Evolutionary conservation across 2,888 invertebrate species (phyloP).

Genomic region (Sicus ferrugineus): DNA sequence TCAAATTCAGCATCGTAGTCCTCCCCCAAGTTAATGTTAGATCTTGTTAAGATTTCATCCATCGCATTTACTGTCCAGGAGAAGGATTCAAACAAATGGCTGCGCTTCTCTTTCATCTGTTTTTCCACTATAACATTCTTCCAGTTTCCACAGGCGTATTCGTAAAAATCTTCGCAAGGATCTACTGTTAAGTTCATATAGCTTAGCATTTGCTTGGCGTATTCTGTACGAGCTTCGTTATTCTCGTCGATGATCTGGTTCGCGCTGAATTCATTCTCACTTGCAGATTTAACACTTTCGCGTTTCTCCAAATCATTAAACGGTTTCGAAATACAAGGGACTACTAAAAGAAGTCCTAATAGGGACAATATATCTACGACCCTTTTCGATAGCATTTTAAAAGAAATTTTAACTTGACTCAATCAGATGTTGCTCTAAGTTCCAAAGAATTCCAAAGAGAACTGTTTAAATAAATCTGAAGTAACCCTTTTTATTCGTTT

Average conservation of each 20-base stretch:
- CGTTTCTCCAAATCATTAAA: background rate
- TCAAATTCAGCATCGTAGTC: constrained; percentile 46
- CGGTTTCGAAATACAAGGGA: background rate
- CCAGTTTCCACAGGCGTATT: constrained; percentile 60
- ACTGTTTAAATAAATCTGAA: too few species aligned
- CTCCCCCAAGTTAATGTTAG: background rate
- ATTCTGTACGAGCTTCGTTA: constrained; percentile 42
- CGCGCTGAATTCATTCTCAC: background rate
- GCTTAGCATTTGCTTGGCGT: constrained; percentile 51
- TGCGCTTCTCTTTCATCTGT: constrained; percentile 48
- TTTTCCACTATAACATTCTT: constrained; percentile 47
- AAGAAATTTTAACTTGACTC: too few species aligned
- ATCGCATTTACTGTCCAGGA: constrained; percentile 47
- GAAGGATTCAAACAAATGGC: constrained; percentile 51
- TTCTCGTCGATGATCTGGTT: constrained; percentile 32
- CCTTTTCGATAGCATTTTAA: background rate
- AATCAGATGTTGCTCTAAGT: too few species aligned
- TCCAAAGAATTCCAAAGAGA: too few species aligned
- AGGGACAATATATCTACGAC: background rate
- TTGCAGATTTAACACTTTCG: background rate
- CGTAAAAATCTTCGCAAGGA: constrained; percentile 60
- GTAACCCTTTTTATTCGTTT: too few species aligned
- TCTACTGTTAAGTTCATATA: constrained; percentile 55
- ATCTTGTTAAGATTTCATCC: constrained; percentile 44
- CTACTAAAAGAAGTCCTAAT: background rate